Evolutionary conservation across 2,113 vertebrate species (phyloP).

Genomic region (Alethe castanea): DNA sequence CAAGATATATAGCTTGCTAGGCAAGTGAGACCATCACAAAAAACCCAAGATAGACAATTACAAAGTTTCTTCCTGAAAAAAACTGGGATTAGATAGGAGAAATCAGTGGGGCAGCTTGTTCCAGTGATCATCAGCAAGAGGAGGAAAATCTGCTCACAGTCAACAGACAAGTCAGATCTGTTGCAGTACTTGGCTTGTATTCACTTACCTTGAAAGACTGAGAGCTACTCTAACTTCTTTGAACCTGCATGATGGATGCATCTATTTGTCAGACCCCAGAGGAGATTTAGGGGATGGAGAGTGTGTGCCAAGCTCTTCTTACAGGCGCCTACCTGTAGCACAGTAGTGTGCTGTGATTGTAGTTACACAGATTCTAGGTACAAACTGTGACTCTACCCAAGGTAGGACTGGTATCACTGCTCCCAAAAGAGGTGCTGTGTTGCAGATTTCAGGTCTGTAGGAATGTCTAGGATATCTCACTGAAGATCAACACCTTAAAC

Average conservation of each 20-base stretch:
- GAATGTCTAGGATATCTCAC: not conserved
- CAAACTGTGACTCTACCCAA: not conserved
- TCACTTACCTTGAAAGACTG: not conserved
- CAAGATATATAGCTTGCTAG: not conserved
- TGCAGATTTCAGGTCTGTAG: not conserved
- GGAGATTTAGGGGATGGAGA: not conserved
- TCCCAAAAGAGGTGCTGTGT: not conserved
- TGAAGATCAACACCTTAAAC: not conserved
- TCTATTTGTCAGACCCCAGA: not conserved
- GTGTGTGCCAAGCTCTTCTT: not conserved
- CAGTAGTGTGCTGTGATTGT: not conserved
- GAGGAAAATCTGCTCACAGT: not conserved
- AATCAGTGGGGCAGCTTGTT: not conserved
- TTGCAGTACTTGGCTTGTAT: not conserved
- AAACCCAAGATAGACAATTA: not conserved
- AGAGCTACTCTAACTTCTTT: not conserved
- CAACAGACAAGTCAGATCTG: not conserved
- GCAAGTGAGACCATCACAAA: not conserved
- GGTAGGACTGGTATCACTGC: not conserved
- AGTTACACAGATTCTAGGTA: not conserved
- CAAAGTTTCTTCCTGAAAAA: not conserved
- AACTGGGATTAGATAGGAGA: not conserved
- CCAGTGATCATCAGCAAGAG: not conserved
- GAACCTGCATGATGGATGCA: not conserved
- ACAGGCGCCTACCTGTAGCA: too few species aligned